Conservation (phyloP, 2,113 vertebrate species). For the Anguilla japonica region DNA sequence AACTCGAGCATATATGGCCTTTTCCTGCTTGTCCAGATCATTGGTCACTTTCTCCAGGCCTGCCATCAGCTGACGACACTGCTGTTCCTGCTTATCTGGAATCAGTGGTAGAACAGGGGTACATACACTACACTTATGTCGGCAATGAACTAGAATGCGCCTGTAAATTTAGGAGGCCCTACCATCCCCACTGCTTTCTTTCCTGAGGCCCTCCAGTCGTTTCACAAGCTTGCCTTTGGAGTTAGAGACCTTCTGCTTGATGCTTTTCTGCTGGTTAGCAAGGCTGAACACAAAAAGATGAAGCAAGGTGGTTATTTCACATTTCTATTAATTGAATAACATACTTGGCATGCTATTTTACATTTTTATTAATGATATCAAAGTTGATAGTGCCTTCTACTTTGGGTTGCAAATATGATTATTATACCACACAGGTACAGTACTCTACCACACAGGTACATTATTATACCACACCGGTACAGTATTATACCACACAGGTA, state of each 20-base stretch:
- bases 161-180: constrained; percentile 9
- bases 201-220: constrained; percentile 76
- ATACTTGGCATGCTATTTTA: no score
- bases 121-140: no score
- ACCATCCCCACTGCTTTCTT: constrained; percentile 71
- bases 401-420: no score
- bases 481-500: no score
- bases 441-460: no score
- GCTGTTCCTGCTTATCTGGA: constrained; percentile 82
- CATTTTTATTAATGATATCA: background rate
- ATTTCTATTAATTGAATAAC: no score
- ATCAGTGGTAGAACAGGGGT: constrained; percentile 6
- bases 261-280: constrained; percentile 64
- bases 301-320: background rate
- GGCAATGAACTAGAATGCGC: background rate
- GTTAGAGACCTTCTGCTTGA: constrained; percentile 77
- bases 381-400: background rate
- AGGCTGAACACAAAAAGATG: constrained; percentile 64
- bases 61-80: constrained; percentile 88
- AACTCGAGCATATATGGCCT: constrained; percentile 77
- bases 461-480: no score
- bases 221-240: constrained; percentile 73
- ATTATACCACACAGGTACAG: no score
- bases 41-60: constrained; percentile 84
- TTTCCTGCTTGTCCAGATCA: constrained; percentile 90